Evolutionary conservation across 1,140 invertebrate genomes (phyloP).

Genomic region (Bicyclus anynana): DNA sequence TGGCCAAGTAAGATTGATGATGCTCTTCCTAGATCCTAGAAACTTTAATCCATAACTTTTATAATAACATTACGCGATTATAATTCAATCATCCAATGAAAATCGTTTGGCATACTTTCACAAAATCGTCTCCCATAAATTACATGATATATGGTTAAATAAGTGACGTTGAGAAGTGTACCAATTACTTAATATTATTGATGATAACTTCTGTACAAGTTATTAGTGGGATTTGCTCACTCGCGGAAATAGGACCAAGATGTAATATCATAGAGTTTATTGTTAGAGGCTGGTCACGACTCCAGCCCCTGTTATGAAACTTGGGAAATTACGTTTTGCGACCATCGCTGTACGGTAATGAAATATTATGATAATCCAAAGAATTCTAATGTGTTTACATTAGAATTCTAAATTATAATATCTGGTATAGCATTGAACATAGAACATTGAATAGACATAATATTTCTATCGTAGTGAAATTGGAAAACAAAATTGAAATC

Average conservation of each 20-base stretch:
- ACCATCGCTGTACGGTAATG: background rate
- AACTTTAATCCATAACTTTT: conserved; percentile 7
- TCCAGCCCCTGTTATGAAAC: background rate
- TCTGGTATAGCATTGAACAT: too few species aligned
- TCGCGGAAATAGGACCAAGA: conserved; percentile 1
- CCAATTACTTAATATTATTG: conserved; percentile 19
- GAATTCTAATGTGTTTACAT: too few species aligned
- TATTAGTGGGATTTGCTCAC: background rate
- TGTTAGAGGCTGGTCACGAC: background rate
- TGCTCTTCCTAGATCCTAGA: too few species aligned
- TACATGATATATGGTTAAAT: conserved; percentile 19
- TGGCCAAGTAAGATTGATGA: too few species aligned
- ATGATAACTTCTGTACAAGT: background rate
- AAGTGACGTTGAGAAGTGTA: conserved; percentile 16
- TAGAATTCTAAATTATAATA: too few species aligned
- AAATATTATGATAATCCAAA: too few species aligned
- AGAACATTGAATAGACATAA: too few species aligned
- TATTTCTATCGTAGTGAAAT: too few species aligned
- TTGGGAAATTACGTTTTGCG: background rate
- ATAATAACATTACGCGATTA: conserved; percentile 11
- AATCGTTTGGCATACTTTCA: conserved; percentile 21
- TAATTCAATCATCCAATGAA: conserved; percentile 9
- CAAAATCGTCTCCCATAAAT: conserved; percentile 10
- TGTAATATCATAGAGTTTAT: background rate
- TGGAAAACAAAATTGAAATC: too few species aligned